A percentile compares a stretch with the other conserved stretches of the same genome.
Evolutionary conservation across 1,140 invertebrate genomes (phyloP).

Genomic region (Propsilocerus akamusi): DNA sequence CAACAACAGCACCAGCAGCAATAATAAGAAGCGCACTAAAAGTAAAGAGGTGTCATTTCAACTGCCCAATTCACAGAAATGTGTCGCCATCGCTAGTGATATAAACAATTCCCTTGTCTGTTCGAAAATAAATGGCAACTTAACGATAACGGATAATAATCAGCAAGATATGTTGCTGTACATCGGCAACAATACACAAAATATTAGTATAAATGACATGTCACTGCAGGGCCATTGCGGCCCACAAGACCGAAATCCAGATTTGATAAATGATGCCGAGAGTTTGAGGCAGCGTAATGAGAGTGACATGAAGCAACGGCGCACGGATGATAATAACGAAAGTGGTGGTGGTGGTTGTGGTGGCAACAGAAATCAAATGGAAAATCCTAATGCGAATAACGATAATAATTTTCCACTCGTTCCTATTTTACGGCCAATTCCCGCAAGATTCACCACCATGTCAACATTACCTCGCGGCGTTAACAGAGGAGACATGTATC

Average conservation of each 20-base stretch:
- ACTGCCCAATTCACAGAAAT: neutral
- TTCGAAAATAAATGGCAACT: constrained; percentile 26
- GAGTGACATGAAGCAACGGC: constrained; percentile 18
- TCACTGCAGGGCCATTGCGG: constrained; percentile 17
- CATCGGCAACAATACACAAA: neutral
- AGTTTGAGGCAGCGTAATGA: constrained; percentile 40
- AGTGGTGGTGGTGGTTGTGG: constrained; percentile 23
- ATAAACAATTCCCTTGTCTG: neutral
- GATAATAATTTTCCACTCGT: constrained; percentile 9
- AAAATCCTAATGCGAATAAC: neutral
- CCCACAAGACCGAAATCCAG: constrained; percentile 47
- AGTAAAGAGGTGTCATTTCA: neutral
- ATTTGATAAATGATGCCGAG: constrained; percentile 55
- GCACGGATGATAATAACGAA: constrained; percentile 18
- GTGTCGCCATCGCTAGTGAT: neutral
- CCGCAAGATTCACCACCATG: constrained; percentile 27
- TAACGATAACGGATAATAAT: constrained; percentile 26
- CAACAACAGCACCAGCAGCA: neutral
- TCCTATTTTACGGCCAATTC: constrained; percentile 22
- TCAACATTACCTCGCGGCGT: constrained; percentile 30
- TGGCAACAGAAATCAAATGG: constrained; percentile 21
- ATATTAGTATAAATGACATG: neutral
- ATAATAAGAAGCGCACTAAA: no score
- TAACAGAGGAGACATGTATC: constrained; percentile 26
- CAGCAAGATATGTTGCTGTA: constrained; percentile 22